Evolutionary conservation across 2,797 vertebrate genomes (phyloP), one percentile per base, ranked within the genome.

Genomic region (Calcarius lapponicus): DNA sequence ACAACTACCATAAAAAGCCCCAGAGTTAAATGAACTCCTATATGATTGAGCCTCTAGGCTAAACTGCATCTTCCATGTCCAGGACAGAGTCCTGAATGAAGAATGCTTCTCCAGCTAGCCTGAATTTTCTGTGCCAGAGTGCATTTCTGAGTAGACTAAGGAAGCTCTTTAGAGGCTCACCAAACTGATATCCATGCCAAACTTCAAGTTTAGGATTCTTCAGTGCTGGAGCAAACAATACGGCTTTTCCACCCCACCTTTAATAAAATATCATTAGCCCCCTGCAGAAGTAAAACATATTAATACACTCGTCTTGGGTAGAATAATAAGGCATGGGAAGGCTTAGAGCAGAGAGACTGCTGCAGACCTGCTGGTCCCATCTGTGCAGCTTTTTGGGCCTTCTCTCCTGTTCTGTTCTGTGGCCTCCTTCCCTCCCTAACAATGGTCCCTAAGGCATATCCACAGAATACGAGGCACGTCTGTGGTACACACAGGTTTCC

Each of bases 401-500:
- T 54, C 18, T 29, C 15, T 79, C 22, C 13, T 36, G 7, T n/a
- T 75, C 16, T 5, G 8, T 20, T 20, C 28, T 28, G 31, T 12
- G 7, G 4, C 42, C n/a, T 51, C 42, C 16, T 4, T 62, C 19
- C 19, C 19, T 31, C 25, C 1, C 7, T 45, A 6, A 7, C 13
- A 18, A 45, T 85, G 25, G 38, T 28, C 34, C 29, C 29, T 31
- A 40, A 24, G 31, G 15, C 9, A 69, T 25, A 74, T n/a, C 12
- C 25, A 47, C 7, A 50, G 47, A 7, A 9, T 65, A 17, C 4
- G 2, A 81, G 28, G 26, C 18, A 89, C 0, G 0, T 47, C 47
- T 9, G 1, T 0, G 0, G 17, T 38, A 28, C 43, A 66, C 19
- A 2, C 10, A 66, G 31, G 32, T 70, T 86, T 87, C 10, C 17